Evolutionary conservation across 2,888 invertebrate species (phyloP).

Genomic region (Hemicrepidius hirtus): DNA sequence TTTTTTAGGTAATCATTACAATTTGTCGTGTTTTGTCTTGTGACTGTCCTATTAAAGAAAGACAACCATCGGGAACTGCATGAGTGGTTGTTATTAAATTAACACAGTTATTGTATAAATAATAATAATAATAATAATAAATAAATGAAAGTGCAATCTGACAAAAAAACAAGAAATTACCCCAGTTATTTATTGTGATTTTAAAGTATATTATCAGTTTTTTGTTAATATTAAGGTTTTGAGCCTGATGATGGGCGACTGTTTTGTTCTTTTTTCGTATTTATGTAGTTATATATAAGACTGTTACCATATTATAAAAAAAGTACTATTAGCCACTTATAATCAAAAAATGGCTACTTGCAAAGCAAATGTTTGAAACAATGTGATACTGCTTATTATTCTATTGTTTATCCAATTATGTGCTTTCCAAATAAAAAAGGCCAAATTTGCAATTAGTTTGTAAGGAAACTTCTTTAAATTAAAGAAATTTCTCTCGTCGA

Average conservation of each 20-base stretch:
- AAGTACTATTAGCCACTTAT: slow-evolving; percentile 64
- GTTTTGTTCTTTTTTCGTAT: slow-evolving; percentile 63
- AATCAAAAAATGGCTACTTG: slow-evolving; percentile 66
- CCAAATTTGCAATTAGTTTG: slow-evolving; percentile 66
- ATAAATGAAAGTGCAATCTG: slow-evolving; percentile 61
- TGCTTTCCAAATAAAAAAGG: slow-evolving; percentile 67
- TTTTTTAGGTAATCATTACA: slow-evolving; percentile 48
- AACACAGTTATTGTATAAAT: slow-evolving; percentile 48
- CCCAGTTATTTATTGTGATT: slow-evolving; percentile 69
- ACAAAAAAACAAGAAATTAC: slow-evolving; percentile 63
- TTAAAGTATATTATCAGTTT: slow-evolving; percentile 51
- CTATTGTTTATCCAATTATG: slow-evolving; percentile 62
- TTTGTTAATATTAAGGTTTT: slow-evolving; percentile 55
- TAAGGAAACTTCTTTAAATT: slow-evolving; percentile 48
- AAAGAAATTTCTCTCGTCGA: slow-evolving; percentile 43
- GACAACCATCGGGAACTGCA: slow-evolving; percentile 37
- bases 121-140: too few relatives aligned
- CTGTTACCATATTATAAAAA: slow-evolving; percentile 72
- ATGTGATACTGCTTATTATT: slow-evolving; percentile 71
- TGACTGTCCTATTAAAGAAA: slow-evolving; percentile 38
- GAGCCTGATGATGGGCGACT: slow-evolving; percentile 53
- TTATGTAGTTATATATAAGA: slow-evolving; percentile 71
- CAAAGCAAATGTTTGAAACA: slow-evolving; percentile 71
- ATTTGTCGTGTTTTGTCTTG: slow-evolving; percentile 49
- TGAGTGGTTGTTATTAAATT: slow-evolving; percentile 52